phyloP scores from a whole-genome alignment of 2,797 vertebrate species.

The Myripristis jacobus region DNA sequence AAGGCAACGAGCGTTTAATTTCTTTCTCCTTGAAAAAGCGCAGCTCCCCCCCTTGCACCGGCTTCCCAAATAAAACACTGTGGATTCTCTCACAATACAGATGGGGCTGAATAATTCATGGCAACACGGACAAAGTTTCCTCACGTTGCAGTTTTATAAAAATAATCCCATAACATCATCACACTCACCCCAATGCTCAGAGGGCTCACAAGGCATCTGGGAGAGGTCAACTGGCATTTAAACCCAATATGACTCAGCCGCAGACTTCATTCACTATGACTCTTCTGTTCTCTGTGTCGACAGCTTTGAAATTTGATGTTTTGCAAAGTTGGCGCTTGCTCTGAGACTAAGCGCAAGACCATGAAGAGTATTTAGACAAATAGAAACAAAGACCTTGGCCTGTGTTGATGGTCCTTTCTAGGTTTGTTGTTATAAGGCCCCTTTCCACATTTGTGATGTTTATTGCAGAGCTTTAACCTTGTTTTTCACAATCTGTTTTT shows the following conservation, averaged over 20 bases:
- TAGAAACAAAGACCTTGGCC: conserved; percentile 7
- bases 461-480: not conserved
- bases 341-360: conserved; percentile 5
- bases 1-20: conserved; percentile 68
- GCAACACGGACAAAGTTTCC: conserved; percentile 72
- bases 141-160: conserved; percentile 77
- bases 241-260: conserved; percentile 67
- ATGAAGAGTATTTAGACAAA: conserved; percentile 34
- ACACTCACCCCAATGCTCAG: conserved; percentile 64
- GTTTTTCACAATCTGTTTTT: conserved; percentile 1
- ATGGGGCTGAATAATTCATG: conserved; percentile 81
- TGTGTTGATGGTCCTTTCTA: conserved; percentile 21
- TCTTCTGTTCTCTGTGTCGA: conserved; percentile 40
- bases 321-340: not conserved
- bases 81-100: conserved; percentile 63
- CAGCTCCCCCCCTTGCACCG: conserved; percentile 46
- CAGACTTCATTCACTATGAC: conserved; percentile 57
- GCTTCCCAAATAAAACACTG: conserved; percentile 59
- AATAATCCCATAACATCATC: conserved; percentile 81
- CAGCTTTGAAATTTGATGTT: conserved; percentile 21
- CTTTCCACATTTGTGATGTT: conserved; percentile 2
- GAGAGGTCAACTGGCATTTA: conserved; percentile 66
- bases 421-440: conserved; percentile 11
- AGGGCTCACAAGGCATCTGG: conserved; percentile 73
- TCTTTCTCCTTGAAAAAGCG: conserved; percentile 49